Conservation (phyloP, 1,140 invertebrate genomes). For the Drosophila subobscura region DNA sequence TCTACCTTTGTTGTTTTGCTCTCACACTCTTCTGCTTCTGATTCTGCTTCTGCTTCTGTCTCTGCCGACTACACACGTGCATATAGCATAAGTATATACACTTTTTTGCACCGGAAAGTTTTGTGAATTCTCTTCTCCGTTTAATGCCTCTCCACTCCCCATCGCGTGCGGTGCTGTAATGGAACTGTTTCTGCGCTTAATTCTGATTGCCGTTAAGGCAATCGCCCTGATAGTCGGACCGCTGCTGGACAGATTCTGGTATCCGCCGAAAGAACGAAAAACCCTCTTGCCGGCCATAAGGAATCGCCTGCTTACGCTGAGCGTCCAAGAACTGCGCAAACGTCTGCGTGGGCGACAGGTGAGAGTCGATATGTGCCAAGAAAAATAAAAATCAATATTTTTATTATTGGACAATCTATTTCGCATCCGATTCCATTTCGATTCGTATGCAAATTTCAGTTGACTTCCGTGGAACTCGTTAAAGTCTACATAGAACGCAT, state of each 20-base stretch:
- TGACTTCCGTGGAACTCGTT: slow-evolving; percentile 87
- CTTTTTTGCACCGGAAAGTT: not conserved
- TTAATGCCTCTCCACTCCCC: not conserved
- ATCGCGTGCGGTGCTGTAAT: slow-evolving; percentile 24
- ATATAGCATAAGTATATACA: not conserved
- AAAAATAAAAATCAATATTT: no score
- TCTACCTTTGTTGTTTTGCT: no score
- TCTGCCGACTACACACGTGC: not conserved
- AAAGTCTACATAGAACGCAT: slow-evolving; percentile 88
- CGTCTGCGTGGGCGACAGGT: slow-evolving; percentile 49
- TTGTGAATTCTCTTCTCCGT: not conserved
- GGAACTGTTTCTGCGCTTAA: slow-evolving; percentile 58
- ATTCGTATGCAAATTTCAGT: slow-evolving; percentile 71
- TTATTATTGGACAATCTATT: no score
- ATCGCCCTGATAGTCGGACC: slow-evolving; percentile 27
- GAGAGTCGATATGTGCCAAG: not conserved
- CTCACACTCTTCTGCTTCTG: not conserved
- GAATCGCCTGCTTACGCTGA: slow-evolving; percentile 47
- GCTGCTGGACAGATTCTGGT: slow-evolving; percentile 6
- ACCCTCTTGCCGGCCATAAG: slow-evolving; percentile 36
- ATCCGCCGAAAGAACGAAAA: not conserved
- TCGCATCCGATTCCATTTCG: not conserved
- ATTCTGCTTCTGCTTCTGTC: not conserved
- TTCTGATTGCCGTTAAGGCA: slow-evolving; percentile 49
- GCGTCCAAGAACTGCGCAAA: slow-evolving; percentile 48